A percentile compares a stretch with the other conserved stretches of the same genome.
Evolutionary conservation across 2,797 vertebrate genomes (phyloP).

Genomic region (Leucoraja ocellata): DNA sequence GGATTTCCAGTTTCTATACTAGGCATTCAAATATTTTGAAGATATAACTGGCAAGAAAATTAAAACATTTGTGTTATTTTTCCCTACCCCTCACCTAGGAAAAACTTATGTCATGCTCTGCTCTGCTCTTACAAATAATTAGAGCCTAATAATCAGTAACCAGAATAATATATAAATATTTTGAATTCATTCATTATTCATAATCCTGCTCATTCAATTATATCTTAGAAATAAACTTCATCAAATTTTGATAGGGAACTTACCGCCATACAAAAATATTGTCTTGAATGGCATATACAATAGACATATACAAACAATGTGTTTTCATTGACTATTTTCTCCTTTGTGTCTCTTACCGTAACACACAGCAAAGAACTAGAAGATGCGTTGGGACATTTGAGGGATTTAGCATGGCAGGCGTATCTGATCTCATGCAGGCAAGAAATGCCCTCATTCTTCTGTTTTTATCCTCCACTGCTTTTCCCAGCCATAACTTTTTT

Average conservation of each 20-base stretch:
- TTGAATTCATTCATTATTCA: background rate
- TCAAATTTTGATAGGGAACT: background rate
- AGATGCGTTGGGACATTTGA: conserved; percentile 81
- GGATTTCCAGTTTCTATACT: background rate
- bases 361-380: conserved; percentile 89
- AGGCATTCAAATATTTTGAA: background rate
- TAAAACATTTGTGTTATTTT: background rate
- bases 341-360: conserved; percentile 66
- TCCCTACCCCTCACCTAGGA: too few relatives aligned
- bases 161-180: background rate
- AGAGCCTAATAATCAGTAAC: background rate
- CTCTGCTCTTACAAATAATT: background rate
- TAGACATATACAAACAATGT: background rate
- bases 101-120: background rate
- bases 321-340: background rate
- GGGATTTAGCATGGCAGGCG: conserved; percentile 88
- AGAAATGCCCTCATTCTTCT: conserved; percentile 87
- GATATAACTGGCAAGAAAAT: background rate
- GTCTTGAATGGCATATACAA: background rate
- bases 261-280: background rate
- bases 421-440: conserved; percentile 92
- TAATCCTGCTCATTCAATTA: background rate
- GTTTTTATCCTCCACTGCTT: conserved; percentile 90
- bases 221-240: background rate
- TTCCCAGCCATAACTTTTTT: conserved; percentile 89